Evolutionary conservation across 1,140 invertebrate genomes (phyloP), one percentile per base, ranked within the genome.

Genomic region (Hestina assimilis): DNA sequence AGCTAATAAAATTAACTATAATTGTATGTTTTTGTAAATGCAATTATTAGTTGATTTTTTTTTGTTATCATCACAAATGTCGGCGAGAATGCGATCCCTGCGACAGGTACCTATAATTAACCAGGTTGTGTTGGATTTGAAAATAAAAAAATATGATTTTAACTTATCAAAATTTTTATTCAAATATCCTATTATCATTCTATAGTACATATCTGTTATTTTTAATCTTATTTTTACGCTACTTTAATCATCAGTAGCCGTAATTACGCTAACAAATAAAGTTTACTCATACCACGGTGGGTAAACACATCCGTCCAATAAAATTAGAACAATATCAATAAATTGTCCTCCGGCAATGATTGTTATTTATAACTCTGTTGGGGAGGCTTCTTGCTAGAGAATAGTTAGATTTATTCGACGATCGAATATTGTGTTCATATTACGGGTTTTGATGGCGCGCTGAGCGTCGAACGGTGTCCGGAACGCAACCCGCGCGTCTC

Each of bases 401-500:
- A 89, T 55, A 5, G 53, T 74, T 1, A 89, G 65, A 9, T 41
- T 77, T 31, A 89, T 79, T 2, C 77, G 52, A n/a, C 89, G 43
- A 19, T 88, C 85, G 45, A 83, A 74, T 7, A 89, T 88, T 3
- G 59, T 71, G 56, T 78, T 63, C 63, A 79, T 60, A 46, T 89
- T 72, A 1, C 72, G 69, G 2, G 81, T 81, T 51, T 92, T 90
- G 1, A 95, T 87, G 0, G 95, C 96, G 14, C 92, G 89, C 51
- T 93, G 90, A 0, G 96, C 96, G 48, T 97, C 95, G 11, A 91
- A 90, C 0, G 94, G 92, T 0, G 92, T 91, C 0, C 89, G 89
- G 72, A 99, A 97, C 0, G 94, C 92, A 0, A 98, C 94, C 5
- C 96, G 91, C 1, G 96, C 96, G 79, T 98, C 96, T 0, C 96